These are phyloP conservation scores for Philopotamus ludificatus DNA, from an alignment of 1,140 invertebrate genomes.

Conservation along the genomic window DNA sequence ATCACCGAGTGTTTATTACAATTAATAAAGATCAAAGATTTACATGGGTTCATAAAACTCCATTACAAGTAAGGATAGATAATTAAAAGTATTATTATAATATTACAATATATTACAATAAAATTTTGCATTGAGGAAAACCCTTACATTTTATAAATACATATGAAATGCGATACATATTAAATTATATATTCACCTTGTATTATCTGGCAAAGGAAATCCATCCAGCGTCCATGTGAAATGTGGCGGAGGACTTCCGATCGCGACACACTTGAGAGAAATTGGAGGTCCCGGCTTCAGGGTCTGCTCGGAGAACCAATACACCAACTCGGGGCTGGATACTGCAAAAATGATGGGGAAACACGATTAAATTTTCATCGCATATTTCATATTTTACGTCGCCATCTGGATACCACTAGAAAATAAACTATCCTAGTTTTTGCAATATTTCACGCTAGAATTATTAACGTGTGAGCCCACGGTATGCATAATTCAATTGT, in stretches of 20 bases:
- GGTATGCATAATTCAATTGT: not conserved
- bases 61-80: too few species aligned
- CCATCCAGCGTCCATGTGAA: constrained; percentile 87
- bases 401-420: not conserved
- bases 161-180: not conserved
- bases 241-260: constrained; percentile 87
- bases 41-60: too few species aligned
- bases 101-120: too few species aligned
- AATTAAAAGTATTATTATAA: too few species aligned
- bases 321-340: constrained; percentile 79
- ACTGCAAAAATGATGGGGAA: too few species aligned
- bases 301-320: constrained; percentile 88
- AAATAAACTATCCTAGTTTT: not conserved
- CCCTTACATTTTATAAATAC: not conserved
- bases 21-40: too few species aligned
- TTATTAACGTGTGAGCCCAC: not conserved
- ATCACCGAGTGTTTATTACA: too few species aligned
- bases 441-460: not conserved
- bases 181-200: constrained; percentile 44
- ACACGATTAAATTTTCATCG: too few species aligned
- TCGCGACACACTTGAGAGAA: constrained; percentile 86
- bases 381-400: not conserved
- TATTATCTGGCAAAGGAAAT: constrained; percentile 67
- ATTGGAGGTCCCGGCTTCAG: constrained; percentile 84
- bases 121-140: too few species aligned